phyloP scores from a whole-genome alignment of 2,797 vertebrate species.

The Argya squamiceps region DNA sequence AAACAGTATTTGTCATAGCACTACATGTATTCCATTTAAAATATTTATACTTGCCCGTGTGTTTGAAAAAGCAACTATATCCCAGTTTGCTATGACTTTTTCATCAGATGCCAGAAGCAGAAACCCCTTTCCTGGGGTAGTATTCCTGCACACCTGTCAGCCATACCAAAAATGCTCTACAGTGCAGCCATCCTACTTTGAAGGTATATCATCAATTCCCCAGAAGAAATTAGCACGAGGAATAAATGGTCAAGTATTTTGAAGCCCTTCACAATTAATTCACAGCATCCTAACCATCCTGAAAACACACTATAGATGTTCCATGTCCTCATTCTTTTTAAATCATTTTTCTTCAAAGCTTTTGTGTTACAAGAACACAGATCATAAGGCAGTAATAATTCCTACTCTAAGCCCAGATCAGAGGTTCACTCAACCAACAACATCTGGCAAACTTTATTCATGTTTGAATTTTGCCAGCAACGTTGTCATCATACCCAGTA shows the following conservation, averaged over 20 bases:
- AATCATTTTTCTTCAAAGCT: neutral
- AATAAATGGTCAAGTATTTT: neutral
- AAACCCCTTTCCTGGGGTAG: neutral
- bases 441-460: neutral
- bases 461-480: neutral
- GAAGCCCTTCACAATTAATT: neutral
- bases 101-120: neutral
- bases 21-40: neutral
- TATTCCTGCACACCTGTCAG: neutral
- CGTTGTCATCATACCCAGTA: neutral
- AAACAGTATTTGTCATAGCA: neutral
- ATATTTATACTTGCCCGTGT: neutral
- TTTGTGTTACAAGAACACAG: neutral
- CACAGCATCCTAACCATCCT: neutral
- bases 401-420: neutral
- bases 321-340: neutral
- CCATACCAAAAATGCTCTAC: neutral
- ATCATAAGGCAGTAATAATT: neutral
- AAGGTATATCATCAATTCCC: neutral
- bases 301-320: neutral
- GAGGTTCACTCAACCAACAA: neutral
- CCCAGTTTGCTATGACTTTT: neutral
- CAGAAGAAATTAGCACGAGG: neutral
- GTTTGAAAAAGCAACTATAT: neutral
- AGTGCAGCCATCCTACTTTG: neutral